Conservation (phyloP, 2,113 vertebrate genomes). For the Osmerus mordax region DNA sequence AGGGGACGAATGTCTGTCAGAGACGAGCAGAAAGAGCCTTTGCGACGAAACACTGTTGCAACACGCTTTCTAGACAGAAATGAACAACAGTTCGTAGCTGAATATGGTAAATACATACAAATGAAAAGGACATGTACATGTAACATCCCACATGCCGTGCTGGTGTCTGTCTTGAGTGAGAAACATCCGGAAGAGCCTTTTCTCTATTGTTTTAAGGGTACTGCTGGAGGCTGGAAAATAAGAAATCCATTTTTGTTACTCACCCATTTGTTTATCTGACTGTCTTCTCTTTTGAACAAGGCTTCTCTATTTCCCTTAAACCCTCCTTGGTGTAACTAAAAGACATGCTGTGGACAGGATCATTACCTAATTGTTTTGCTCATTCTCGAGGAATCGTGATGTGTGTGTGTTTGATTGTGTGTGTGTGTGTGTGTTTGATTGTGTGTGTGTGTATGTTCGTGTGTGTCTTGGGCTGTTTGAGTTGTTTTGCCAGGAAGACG, state of each 20-base stretch:
- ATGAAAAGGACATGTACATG: not conserved
- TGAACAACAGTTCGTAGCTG: too few relatives aligned
- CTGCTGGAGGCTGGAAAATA: constrained; percentile 37
- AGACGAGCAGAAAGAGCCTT: too few relatives aligned
- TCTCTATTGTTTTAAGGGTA: constrained; percentile 16
- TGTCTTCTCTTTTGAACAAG: constrained; percentile 34
- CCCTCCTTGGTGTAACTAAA: constrained; percentile 42
- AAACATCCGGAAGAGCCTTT: constrained; percentile 9
- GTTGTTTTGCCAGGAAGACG: constrained; percentile 31
- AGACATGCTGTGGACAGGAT: constrained; percentile 35
- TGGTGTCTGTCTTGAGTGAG: constrained; percentile 23
- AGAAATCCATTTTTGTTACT: constrained; percentile 28
- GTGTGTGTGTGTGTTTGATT: constrained; percentile 27
- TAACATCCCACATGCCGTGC: constrained; percentile 14
- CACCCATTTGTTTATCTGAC: constrained; percentile 46
- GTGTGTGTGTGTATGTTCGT: constrained; percentile 32
- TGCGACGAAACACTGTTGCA: too few relatives aligned
- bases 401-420: constrained; percentile 45
- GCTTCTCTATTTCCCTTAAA: constrained; percentile 30
- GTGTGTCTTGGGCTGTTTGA: constrained; percentile 24
- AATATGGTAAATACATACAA: too few relatives aligned
- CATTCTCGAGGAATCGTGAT: constrained; percentile 58
- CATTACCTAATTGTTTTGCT: constrained; percentile 69
- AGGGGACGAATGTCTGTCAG: too few relatives aligned
- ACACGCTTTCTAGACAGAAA: too few relatives aligned